Base-by-base conservation (phyloP, 2,888 invertebrate genomes). In the Melipona beecheii region DNA sequence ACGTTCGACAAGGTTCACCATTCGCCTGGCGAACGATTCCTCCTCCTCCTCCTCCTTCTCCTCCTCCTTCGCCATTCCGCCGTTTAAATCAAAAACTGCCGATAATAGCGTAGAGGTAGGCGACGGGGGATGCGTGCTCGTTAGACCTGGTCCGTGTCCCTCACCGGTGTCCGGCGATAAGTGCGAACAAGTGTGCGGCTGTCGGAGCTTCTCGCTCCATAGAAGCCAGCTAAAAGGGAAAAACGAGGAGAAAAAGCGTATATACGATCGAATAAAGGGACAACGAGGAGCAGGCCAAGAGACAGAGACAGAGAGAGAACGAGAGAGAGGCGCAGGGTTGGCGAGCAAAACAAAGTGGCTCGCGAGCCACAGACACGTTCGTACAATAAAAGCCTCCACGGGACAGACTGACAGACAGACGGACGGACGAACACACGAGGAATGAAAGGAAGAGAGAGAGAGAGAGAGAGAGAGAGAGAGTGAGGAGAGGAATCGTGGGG, bases 141-240 rank as follows among this genome's bases (percentile, higher is more conserved):
- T 85, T 87, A 87, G 83, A 81, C 79, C 78, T 58, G 76, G 64
- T 71, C 81, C 81, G 81, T 79, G 87, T 83, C 84, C 75, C 82
- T 69, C 82, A 31, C 78, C 87, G 74, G 73, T 72, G 79, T 78
- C 71, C 65, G 24, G 75, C 88, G 88, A 86, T 87, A 87, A 85
- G 85, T 75, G 83, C 68, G 85, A 83, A 83, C 74, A 87, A 85
- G 87, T 87, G 83, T 81, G 87, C 83, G 87, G 78, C 80, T 66
- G 87, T 87, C 79, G 65, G 81, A 86, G 81, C 75, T 81, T 74
- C 70, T 54, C 76, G 66, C 72, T 76, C 72, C 83, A 49, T 72
- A 72, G 82, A 78, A 71, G 84, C 82, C 80, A 17, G 75, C 62
- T 58, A 66, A 79, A 74, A 71, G 76, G 76, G 64, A 70, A 81